Evolutionary conservation across 2,113 vertebrate species (phyloP), one percentile per base, ranked within the genome.

Genomic region (Dipodomys stephensi): DNA sequence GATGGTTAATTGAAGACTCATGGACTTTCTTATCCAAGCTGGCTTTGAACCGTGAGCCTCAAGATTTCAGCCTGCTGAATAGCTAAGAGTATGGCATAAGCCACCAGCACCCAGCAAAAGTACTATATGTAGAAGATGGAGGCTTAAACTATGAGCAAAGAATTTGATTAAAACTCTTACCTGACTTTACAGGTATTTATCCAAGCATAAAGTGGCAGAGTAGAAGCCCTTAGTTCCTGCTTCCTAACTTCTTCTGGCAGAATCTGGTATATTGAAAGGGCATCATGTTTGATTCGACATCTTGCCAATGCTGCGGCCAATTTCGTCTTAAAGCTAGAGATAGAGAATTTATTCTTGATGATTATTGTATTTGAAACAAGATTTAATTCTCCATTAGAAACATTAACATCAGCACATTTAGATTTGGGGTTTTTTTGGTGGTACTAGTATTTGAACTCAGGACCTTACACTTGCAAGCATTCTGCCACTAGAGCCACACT

Each of bases 281-380:
- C 98, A 80, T 98, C 95, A 0, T 99, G 97, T 96, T 99, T 99
- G 98, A 99, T 99, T 94, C 99, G 98, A 97, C 93, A 99, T 80
- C 99, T 98, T 67, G 99, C 99, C 93, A 99, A 72, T 0, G 99
- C 98, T 15, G 99, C 99, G 77, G 99, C 99, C 96, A 99, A 96
- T 92, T 99, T 99, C 81, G 98, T 99, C 97, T 97, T 99, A 92
- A 92, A 99, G 95, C 99, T 99, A 97, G 28, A 97, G 94, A 97
- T 1, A 89, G 12, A 95, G 23, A 95, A 91, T 53, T 39, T 83
- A 88, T 87, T 91, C 39, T 94, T 94, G 60, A 32, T 94, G 83
- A 95, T 74, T 74, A 76, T 0, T 85, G 46, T 74, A 91, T 15
- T 87, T 68, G 89, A 94, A 57, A 91, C 7, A 89, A 84, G 60